These are phyloP conservation scores for Corythoichthys haematopterus DNA, from an alignment of 2,113 vertebrate genomes.

Conservation along the genomic window DNA sequence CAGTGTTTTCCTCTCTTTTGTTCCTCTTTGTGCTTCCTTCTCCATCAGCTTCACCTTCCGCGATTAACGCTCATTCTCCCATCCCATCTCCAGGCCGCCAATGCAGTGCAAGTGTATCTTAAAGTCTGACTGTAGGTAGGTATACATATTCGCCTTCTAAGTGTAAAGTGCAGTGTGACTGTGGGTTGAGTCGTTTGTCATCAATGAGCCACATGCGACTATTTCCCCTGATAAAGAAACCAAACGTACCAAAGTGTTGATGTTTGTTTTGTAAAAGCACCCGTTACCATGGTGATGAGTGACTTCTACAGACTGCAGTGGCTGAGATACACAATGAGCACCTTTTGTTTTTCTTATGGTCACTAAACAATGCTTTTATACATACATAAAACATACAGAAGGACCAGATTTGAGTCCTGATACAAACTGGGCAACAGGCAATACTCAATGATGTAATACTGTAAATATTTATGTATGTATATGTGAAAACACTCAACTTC, in stretches of 20 bases:
- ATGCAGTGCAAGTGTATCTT: slow-evolving; percentile 73
- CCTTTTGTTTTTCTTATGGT: slow-evolving; percentile 5
- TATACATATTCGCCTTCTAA: slow-evolving; percentile 38
- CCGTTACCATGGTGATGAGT: slow-evolving; percentile 31
- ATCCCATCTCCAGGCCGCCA: slow-evolving; percentile 73
- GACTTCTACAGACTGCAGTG: slow-evolving; percentile 47
- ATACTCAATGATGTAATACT: background rate
- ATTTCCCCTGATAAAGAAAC: slow-evolving; percentile 37
- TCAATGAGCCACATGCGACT: slow-evolving; percentile 24
- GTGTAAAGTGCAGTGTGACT: slow-evolving; percentile 57
- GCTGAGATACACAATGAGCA: slow-evolving; percentile 13
- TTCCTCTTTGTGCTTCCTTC: slow-evolving; percentile 37
- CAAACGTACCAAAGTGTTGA: slow-evolving; percentile 33
- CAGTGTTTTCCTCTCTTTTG: slow-evolving; percentile 25
- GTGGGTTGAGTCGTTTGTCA: slow-evolving; percentile 33
- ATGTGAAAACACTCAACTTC: slow-evolving; percentile 3
- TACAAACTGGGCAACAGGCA: background rate
- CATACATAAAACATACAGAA: slow-evolving; percentile 7
- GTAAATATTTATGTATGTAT: background rate
- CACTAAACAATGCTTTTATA: slow-evolving; percentile 1
- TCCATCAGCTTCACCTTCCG: slow-evolving; percentile 36
- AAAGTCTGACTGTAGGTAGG: slow-evolving; percentile 73
- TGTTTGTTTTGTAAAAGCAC: slow-evolving; percentile 34
- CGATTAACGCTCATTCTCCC: slow-evolving; percentile 73
- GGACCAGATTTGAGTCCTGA: background rate